Evolutionary conservation across 2,797 vertebrate species (phyloP).

Genomic region (Protosalanx chinensis): DNA sequence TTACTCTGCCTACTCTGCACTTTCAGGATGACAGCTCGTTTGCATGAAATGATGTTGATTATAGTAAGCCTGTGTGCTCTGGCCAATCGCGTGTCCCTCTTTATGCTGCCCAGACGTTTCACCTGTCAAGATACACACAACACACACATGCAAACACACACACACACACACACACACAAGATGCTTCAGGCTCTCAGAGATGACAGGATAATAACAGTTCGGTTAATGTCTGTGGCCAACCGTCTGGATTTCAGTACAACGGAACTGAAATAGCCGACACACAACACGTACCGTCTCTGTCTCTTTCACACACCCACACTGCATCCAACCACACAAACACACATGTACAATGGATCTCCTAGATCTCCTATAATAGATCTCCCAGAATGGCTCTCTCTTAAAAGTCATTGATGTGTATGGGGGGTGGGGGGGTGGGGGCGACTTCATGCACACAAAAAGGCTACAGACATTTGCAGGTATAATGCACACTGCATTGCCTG

Average conservation of each 20-base stretch:
- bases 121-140: conserved; percentile 5
- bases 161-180: background rate
- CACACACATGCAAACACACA: background rate
- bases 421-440: too few relatives aligned
- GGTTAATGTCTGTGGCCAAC: background rate
- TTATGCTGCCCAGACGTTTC: background rate
- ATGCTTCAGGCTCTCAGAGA: background rate
- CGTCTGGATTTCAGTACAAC: background rate
- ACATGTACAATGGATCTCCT: too few relatives aligned
- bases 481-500: too few relatives aligned
- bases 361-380: too few relatives aligned
- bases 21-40: background rate
- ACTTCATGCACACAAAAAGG: too few relatives aligned
- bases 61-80: background rate
- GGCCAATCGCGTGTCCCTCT: background rate
- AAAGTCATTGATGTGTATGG: too few relatives aligned
- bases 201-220: background rate
- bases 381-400: too few relatives aligned
- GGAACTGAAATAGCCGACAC: background rate
- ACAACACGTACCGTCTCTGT: background rate
- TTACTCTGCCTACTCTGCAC: background rate
- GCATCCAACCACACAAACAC: conserved; percentile 4
- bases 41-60: background rate
- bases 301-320: background rate
- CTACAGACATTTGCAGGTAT: too few relatives aligned